Evolutionary conservation across 2,797 vertebrate species (phyloP).

Genomic region (Macrochelys suwanniensis): DNA sequence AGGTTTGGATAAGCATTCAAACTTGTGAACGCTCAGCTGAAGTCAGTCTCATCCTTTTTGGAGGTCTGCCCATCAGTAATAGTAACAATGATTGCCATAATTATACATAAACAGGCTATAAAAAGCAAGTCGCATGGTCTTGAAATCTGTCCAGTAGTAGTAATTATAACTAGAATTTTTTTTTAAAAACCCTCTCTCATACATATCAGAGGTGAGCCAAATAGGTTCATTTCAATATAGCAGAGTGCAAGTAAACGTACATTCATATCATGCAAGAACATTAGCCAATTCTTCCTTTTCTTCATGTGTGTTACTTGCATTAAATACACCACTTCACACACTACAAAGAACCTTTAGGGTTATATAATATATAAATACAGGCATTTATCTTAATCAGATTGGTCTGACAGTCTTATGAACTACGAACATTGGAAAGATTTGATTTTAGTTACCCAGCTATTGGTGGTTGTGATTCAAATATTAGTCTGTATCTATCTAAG

Average conservation of each 20-base stretch:
- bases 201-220: not conserved
- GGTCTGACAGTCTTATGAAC: not conserved
- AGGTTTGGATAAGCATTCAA: not conserved
- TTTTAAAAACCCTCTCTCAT: not conserved
- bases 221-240: not conserved
- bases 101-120: not conserved
- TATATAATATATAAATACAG: not conserved
- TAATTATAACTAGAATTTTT: not conserved
- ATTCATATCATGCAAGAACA: not conserved
- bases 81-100: not conserved
- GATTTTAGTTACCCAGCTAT: not conserved
- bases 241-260: not conserved
- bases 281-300: not conserved
- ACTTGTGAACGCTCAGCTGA: not conserved
- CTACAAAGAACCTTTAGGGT: no score
- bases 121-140: not conserved
- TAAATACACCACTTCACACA: not conserved
- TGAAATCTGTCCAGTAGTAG: not conserved
- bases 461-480: not conserved
- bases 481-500: not conserved
- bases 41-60: not conserved
- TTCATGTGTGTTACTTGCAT: not conserved
- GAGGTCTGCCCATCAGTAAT: not conserved
- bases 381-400: not conserved
- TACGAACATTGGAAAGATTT: not conserved